Evolutionary conservation across 2,113 vertebrate species (phyloP).

Genomic region (Pelusios castaneus): DNA sequence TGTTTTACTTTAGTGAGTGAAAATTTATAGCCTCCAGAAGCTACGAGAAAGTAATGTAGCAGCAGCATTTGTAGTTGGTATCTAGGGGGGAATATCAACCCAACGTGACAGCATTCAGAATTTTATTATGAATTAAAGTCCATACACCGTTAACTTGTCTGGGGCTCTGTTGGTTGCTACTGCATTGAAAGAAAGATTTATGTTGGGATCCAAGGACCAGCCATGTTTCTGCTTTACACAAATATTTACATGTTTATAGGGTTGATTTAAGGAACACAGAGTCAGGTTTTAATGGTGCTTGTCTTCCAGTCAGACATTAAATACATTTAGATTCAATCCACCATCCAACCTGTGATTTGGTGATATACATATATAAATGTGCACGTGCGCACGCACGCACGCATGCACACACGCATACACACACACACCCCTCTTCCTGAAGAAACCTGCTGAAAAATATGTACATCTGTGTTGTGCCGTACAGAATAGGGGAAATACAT

Average conservation of each 20-base stretch:
- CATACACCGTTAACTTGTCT: constrained; percentile 34
- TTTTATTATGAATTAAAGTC: neutral
- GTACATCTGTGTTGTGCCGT: constrained; percentile 24
- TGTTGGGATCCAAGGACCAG: neutral
- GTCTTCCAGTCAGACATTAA: constrained; percentile 41
- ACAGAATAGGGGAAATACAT: constrained; percentile 2
- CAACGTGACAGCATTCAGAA: constrained; percentile 20
- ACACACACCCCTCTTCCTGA: neutral
- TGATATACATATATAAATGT: constrained; percentile 14
- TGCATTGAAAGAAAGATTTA: constrained; percentile 5
- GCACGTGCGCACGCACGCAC: neutral
- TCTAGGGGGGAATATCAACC: neutral
- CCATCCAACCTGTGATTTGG: constrained; percentile 3
- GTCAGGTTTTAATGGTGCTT: constrained; percentile 30
- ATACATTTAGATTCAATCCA: constrained; percentile 27
- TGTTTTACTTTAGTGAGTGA: constrained; percentile 30
- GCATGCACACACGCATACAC: too few species aligned
- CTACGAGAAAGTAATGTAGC: constrained; percentile 41
- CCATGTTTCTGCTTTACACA: neutral
- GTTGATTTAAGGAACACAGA: constrained; percentile 22
- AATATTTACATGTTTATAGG: constrained; percentile 50
- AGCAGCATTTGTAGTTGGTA: neutral
- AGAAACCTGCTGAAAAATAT: constrained; percentile 31
- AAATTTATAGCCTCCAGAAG: constrained; percentile 48
- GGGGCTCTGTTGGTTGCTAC: constrained; percentile 52